These are phyloP conservation scores for Neodiprion virginianus DNA, from an alignment of 1,140 invertebrate species.

Conservation along the genomic window DNA sequence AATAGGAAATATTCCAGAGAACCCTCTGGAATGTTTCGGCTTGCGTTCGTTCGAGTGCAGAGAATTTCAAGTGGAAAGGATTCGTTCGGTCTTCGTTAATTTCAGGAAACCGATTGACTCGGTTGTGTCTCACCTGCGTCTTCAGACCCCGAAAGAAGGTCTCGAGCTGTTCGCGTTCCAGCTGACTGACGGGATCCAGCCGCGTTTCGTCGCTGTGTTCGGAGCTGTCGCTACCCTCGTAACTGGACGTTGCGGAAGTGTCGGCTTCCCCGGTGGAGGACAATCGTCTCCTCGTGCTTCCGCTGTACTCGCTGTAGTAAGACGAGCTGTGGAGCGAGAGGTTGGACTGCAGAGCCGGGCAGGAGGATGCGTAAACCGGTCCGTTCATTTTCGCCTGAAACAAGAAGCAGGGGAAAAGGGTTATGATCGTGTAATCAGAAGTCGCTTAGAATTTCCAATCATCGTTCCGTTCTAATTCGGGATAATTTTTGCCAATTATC, in stretches of 20 bases:
- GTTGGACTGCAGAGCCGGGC: slow-evolving; percentile 48
- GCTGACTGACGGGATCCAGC: slow-evolving; percentile 66
- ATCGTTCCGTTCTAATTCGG: background rate
- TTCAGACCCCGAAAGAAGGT: slow-evolving; percentile 81
- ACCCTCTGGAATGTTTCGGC: background rate
- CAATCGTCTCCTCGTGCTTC: slow-evolving; percentile 47
- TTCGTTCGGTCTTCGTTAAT: background rate
- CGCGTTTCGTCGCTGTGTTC: slow-evolving; percentile 56
- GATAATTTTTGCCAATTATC: background rate
- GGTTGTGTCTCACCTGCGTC: slow-evolving; percentile 66
- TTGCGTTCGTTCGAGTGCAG: background rate
- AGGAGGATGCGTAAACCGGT: slow-evolving; percentile 48
- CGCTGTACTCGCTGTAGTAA: slow-evolving; percentile 53
- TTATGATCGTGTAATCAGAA: too few species aligned
- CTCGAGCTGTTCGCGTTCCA: slow-evolving; percentile 79
- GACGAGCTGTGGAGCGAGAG: slow-evolving; percentile 49
- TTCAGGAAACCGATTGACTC: background rate
- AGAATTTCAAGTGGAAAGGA: background rate
- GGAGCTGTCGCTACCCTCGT: slow-evolving; percentile 56
- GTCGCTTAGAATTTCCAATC: too few species aligned
- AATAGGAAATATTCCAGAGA: background rate
- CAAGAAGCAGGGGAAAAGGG: background rate
- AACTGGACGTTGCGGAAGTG: slow-evolving; percentile 61
- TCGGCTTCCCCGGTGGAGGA: slow-evolving; percentile 62
- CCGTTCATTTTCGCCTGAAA: slow-evolving; percentile 39